Evolutionary conservation across 1,140 invertebrate species (phyloP).

Genomic region (Aphelenchoides avenae): DNA sequence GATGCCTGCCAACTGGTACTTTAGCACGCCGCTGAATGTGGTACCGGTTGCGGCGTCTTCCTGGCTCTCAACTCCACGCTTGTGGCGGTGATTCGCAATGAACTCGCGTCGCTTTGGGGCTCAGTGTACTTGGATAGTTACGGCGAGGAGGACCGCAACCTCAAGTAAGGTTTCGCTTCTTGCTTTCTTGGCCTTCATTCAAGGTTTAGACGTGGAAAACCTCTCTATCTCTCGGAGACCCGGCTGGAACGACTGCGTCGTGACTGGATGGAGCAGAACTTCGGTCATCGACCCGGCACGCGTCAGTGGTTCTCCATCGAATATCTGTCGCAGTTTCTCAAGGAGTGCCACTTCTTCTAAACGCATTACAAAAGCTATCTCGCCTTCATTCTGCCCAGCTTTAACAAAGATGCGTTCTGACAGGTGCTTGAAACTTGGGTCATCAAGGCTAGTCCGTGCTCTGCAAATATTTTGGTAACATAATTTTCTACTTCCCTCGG

Average conservation of each 20-base stretch:
- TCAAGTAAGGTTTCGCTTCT: not conserved
- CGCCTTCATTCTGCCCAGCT: too few species aligned
- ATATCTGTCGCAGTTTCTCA: too few species aligned
- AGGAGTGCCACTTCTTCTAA: too few species aligned
- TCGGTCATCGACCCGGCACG: too few species aligned
- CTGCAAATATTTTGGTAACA: too few species aligned
- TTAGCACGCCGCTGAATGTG: conserved; percentile 13
- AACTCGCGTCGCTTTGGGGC: conserved; percentile 9
- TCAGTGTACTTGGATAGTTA: conserved; percentile 13
- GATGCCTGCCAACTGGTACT: not conserved
- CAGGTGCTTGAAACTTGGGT: too few species aligned
- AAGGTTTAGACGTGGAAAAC: conserved; percentile 12
- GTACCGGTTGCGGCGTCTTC: conserved; percentile 2
- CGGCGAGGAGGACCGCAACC: conserved; percentile 16
- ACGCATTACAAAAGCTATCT: too few species aligned
- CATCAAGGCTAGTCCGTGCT: too few species aligned
- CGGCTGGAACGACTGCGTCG: conserved; percentile 1
- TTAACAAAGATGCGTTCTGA: too few species aligned
- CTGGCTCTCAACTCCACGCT: conserved; percentile 10
- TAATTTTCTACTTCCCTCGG: too few species aligned
- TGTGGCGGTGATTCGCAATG: conserved; percentile 10
- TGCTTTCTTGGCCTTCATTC: not conserved
- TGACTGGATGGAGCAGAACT: conserved; percentile 17
- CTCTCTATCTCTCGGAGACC: conserved; percentile 3
- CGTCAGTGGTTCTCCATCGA: too few species aligned